These are phyloP conservation scores for Tragelaphus scriptus DNA, from an alignment of 2,113 vertebrate genomes.

Conservation along the genomic window DNA sequence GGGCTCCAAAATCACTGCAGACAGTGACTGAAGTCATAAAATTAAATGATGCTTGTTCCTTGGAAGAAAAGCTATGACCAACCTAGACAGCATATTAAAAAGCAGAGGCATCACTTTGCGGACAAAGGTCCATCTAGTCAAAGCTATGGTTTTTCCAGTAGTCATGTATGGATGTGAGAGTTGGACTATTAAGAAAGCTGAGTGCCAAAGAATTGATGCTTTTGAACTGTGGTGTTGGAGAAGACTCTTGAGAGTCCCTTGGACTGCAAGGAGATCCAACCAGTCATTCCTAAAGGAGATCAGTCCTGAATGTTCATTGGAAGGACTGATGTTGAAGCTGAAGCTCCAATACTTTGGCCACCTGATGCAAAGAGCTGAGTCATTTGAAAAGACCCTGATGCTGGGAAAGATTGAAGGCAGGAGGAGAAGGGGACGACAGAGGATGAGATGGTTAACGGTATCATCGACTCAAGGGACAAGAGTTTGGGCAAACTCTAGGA, in stretches of 20 bases:
- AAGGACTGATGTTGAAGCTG: neutral
- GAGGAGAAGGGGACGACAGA: neutral
- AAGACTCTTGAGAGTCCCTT: neutral
- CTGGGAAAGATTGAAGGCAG: neutral
- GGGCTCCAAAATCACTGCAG: neutral
- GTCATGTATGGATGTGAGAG: neutral
- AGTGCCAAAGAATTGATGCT: neutral
- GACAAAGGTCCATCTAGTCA: neutral
- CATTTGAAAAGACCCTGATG: neutral
- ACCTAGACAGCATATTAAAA: neutral
- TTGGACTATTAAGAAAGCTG: neutral
- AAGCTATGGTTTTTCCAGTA: neutral
- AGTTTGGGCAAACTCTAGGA: neutral
- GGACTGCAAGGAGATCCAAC: neutral
- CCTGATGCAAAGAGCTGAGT: neutral
- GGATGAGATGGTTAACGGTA: neutral
- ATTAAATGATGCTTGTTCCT: neutral
- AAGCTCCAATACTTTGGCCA: neutral
- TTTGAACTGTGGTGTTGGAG: neutral
- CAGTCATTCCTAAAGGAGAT: neutral
- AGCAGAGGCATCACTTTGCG: neutral
- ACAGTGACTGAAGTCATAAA: neutral
- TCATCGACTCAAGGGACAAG: neutral
- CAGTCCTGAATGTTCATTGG: neutral
- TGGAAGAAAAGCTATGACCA: neutral